These are phyloP conservation scores for Dorcus parallelipipedus DNA, from an alignment of 2,888 invertebrate species.

Conservation along the genomic window DNA sequence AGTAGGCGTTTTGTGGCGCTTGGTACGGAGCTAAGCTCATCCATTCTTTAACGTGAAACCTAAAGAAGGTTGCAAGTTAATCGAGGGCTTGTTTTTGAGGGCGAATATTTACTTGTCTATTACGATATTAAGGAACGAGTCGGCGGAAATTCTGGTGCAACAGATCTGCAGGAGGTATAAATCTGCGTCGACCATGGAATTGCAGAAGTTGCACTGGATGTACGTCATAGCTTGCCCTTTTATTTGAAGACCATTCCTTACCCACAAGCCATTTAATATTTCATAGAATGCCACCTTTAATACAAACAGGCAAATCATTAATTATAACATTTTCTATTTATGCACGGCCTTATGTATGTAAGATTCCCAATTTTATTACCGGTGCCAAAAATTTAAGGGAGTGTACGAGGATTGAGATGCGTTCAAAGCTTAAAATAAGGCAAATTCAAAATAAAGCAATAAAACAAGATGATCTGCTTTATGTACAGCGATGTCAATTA, in stretches of 20 bases:
- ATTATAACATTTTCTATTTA: not conserved
- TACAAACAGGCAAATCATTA: constrained; percentile 16
- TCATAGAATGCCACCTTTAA: constrained; percentile 90
- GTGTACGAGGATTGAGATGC: too few relatives aligned
- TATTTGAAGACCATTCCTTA: constrained; percentile 94
- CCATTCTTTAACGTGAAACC: constrained; percentile 86
- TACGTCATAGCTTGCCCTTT: constrained; percentile 99
- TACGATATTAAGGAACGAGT: constrained; percentile 80
- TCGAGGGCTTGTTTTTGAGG: not conserved
- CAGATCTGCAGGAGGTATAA: constrained; percentile 92
- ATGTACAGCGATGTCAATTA: too few relatives aligned
- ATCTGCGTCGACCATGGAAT: constrained; percentile 98
- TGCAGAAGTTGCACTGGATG: constrained; percentile 97
- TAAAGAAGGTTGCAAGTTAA: constrained; percentile 35
- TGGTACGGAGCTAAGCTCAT: constrained; percentile 71
- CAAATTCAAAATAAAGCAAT: too few relatives aligned
- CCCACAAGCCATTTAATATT: constrained; percentile 92
- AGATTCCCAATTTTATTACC: too few relatives aligned
- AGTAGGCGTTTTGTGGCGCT: constrained; percentile 56
- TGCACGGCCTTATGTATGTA: not conserved
- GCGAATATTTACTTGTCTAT: constrained; percentile 70
- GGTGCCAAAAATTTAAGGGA: too few relatives aligned
- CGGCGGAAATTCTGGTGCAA: constrained; percentile 81
- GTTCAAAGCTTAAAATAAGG: too few relatives aligned
- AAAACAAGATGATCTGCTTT: too few relatives aligned